Evolutionary conservation across 2,888 invertebrate species (phyloP), one percentile per base, ranked within the genome.

Genomic region (Pterobdella sp.): DNA sequence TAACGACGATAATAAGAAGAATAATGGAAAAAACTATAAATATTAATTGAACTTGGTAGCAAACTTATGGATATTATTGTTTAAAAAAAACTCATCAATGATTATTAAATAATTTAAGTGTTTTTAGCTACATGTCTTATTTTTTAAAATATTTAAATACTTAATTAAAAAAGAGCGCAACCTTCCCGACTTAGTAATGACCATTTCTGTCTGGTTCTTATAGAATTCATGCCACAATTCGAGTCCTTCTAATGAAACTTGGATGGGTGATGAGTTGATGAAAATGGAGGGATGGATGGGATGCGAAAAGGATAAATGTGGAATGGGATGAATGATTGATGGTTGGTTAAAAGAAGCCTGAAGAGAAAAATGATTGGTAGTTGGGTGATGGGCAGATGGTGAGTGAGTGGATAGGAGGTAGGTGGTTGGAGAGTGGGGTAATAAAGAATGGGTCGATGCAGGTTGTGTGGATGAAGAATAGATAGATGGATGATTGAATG

Each of bases 141-240:
- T n/a, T n/a, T n/a, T n/a, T n/a, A n/a, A n/a, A n/a, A n/a, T n/a
- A n/a, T n/a, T n/a, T n/a, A n/a, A n/a, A n/a, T n/a, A n/a, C n/a
- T n/a, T n/a, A n/a, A n/a, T n/a, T n/a, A n/a, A n/a, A n/a, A n/a
- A n/a, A n/a, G n/a, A n/a, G n/a, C n/a, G n/a, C n/a, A 66, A 69
- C 69, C 69, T 69, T 42, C 69, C 69, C 18, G 69, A 69, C 42
- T 69, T 69, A 7, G 69, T 69, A 29, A 69, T 69, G n/a, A 69
- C 69, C 69, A 69, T 69, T 69, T 69, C 69, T 42, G 69, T 69
- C 34, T 49, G 36, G 4, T 37, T 37, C 49, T n/a, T 37, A 37
- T 69, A 52, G 52, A 69, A 69, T 34, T 69, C 34, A 29, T 34
- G 31, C 69, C 69, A 69, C 26, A 69, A 22, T 26, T 52, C 31